Conservation (phyloP, 2,888 invertebrate species). For the Cheilosia vernalis region DNA sequence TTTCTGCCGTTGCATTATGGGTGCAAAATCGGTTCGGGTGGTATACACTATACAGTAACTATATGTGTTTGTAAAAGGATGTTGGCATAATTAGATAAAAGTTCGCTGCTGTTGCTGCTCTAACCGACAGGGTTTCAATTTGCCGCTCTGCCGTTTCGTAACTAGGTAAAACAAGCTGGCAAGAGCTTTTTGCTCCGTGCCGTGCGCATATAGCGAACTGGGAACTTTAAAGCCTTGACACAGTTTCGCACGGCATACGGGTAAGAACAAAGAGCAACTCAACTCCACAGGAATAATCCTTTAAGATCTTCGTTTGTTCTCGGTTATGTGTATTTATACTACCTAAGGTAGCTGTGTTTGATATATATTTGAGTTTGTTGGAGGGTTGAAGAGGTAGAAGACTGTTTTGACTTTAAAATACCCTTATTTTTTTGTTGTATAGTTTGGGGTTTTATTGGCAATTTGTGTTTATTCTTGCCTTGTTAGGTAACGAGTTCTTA, state of each 20-base stretch:
- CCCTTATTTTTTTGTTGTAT: background rate
- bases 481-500: background rate
- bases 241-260: conserved; percentile 46
- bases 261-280: conserved; percentile 53
- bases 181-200: conserved; percentile 58
- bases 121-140: conserved; percentile 16
- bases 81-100: conserved; percentile 73
- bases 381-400: too few species aligned
- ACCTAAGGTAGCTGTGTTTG: too few species aligned
- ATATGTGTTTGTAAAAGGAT: conserved; percentile 32
- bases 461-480: background rate
- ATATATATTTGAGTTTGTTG: too few species aligned
- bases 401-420: too few species aligned
- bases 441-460: background rate
- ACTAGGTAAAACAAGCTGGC: conserved; percentile 22
- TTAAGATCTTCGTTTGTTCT: conserved; percentile 29
- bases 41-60: background rate
- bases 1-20: conserved; percentile 40
- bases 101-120: conserved; percentile 49
- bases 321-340: background rate
- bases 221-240: conserved; percentile 73
- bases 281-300: conserved; percentile 46
- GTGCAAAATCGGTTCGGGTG: conserved; percentile 37
- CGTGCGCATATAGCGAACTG: conserved; percentile 61
- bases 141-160: conserved; percentile 34